phyloP scores from a whole-genome alignment of 2,888 invertebrate genomes.

The Lasioglossum malachurum region DNA sequence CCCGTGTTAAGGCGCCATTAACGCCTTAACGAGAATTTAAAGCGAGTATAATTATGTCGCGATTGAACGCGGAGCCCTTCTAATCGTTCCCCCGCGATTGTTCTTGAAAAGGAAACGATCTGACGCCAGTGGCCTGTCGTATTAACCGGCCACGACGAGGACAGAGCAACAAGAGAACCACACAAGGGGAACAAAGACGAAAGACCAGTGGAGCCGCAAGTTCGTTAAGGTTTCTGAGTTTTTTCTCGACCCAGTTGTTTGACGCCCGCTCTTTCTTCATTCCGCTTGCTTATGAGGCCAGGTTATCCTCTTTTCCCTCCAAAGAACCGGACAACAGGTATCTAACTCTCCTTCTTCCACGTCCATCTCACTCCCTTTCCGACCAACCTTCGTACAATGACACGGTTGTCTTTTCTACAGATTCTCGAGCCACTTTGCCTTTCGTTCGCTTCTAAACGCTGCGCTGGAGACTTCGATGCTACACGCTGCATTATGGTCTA shows the following conservation, averaged over 20 bases:
- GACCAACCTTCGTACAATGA: conserved; percentile 32
- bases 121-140: background rate
- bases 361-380: background rate
- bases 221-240: conserved; percentile 73
- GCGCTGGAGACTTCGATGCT: background rate
- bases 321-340: conserved; percentile 24
- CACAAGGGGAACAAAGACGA: conserved; percentile 32
- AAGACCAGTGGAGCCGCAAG: conserved; percentile 56
- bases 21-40: conserved; percentile 81
- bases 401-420: conserved; percentile 9
- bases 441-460: background rate
- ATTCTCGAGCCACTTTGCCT: background rate
- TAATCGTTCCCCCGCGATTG: conserved; percentile 73
- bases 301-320: conserved; percentile 41
- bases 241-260: conserved; percentile 71
- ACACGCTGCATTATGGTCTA: background rate
- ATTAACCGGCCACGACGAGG: background rate
- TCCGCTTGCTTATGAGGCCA: conserved; percentile 62
- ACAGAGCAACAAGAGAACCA: conserved; percentile 15
- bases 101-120: conserved; percentile 47
- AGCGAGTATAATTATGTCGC: conserved; percentile 79
- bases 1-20: conserved; percentile 63
- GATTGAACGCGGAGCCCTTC: conserved; percentile 51
- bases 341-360: background rate
- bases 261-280: conserved; percentile 71